phyloP scores from a whole-genome alignment of 2,888 invertebrate genomes.

The Dynastes grantii region DNA sequence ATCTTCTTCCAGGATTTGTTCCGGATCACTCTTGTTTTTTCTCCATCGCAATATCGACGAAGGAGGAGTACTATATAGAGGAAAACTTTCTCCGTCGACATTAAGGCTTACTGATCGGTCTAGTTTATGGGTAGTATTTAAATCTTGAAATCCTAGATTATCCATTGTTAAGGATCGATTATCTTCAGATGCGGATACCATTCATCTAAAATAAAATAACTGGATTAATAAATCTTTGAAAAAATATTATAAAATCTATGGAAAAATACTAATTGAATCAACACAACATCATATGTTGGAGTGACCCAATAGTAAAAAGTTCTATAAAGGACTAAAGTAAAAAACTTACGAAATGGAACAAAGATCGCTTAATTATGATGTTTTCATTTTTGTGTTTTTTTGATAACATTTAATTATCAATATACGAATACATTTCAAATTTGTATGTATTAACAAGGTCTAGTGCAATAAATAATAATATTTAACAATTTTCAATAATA shows the following conservation, averaged over 20 bases:
- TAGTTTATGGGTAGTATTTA: slow-evolving; percentile 63
- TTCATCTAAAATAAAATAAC: slow-evolving; percentile 59
- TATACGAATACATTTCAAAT: too few relatives aligned
- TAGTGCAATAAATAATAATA: too few relatives aligned
- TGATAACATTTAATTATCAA: too few relatives aligned
- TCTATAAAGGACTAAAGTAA: too few relatives aligned
- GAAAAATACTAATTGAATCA: not conserved
- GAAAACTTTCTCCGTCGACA: slow-evolving; percentile 67
- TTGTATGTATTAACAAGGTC: too few relatives aligned
- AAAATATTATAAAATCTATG: not conserved
- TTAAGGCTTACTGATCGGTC: slow-evolving; percentile 70
- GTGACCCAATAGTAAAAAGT: too few relatives aligned
- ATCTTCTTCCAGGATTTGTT: slow-evolving; percentile 77
- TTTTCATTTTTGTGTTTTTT: too few relatives aligned
- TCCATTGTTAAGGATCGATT: slow-evolving; percentile 64
- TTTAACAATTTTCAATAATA: too few relatives aligned
- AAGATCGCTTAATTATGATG: too few relatives aligned
- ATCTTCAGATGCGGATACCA: slow-evolving; percentile 65
- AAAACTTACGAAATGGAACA: too few relatives aligned
- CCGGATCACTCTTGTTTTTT: slow-evolving; percentile 63
- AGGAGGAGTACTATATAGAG: slow-evolving; percentile 65
- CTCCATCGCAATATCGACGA: slow-evolving; percentile 63
- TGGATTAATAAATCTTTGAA: not conserved
- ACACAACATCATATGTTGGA: too few relatives aligned
- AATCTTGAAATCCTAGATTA: slow-evolving; percentile 68